Evolutionary conservation across 2,888 invertebrate genomes (phyloP), one percentile per base, ranked within the genome.

Genomic region (Orthonychiurus folsomi): DNA sequence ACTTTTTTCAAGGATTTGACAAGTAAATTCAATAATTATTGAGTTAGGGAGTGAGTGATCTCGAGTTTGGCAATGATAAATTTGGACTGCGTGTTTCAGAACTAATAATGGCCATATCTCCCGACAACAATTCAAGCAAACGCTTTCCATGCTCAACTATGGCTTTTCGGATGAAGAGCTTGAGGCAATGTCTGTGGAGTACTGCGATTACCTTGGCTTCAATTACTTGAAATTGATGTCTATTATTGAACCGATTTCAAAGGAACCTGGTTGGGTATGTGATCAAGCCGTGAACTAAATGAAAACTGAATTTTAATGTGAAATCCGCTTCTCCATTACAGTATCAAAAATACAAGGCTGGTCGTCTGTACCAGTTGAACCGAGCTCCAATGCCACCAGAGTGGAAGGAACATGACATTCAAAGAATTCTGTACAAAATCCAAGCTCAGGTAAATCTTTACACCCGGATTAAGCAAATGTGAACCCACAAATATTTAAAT

Each of bases 151-250:
- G 24, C 83, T 84, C 71, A 85, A 85, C 62, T 83, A 88, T 74
- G 78, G 87, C 65, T 79, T 86, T 5, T 81, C 86, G 0, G 80
- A 81, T 56, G 81, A 82, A 72, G 88, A 88, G 74, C 76, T 86
- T 61, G 83, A 83, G 62, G 84, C 87, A 23, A 79, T 89, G 55
- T 85, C 87, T 75, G 80, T 80, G 72, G 80, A 86, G 67, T 88
- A 86, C 78, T 83, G 84, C 66, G 85, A 88, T 75, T 85, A 87
- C 74, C 77, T 84, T 74, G 89, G 88, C 24, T 88, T 89, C 76
- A 85, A 84, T 79, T 89, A 88, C 75, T 80, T 81, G 66, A 81
- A 81, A 71, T 84, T 89, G 70, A 77, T 89, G 60, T 81, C 82
- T 62, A 87, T 88, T 77, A 83, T 85, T 69, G 81, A 82, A 68